Evolutionary conservation across 2,797 vertebrate species (phyloP), one percentile per base, ranked within the genome.

Genomic region (Brotula barbata): DNA sequence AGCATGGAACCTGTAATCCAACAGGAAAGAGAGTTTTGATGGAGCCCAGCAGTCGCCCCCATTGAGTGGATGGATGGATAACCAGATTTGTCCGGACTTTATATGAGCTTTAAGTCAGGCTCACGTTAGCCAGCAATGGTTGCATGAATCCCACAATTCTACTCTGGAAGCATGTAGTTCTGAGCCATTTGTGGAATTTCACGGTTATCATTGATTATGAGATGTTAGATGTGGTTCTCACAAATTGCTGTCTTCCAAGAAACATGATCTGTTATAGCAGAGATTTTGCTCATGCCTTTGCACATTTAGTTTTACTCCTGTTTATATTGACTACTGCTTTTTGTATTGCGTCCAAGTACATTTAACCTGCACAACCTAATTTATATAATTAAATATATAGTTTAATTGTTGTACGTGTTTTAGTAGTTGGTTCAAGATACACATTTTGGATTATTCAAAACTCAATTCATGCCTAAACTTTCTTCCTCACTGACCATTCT

Each of bases 11-110:
- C 3, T 1, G 57, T 0, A 87, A 91, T 14, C 57, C 85, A 0
- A 12, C 91, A 0, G 90, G 90, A 14, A 99, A 98, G 57, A 92
- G 96, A 25, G 91, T 94, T 3, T 90, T 96, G 69, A 77, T 95
- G 78, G 97, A 99, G 81, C 95, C 97, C 61, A 98, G 94, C 70
- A 97, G 94, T 74, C 93, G 96, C 0, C 96, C 97, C 0, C 97
- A 98, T 88, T 98, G 84, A 93, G 9, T 2, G 6, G 7, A 13
- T 41, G n/a, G 3, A 8, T 16, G 22, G 13, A 11, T 33, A 66
- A 23, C 14, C 5, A 22, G 34, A 31, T 7, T 31, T 5, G 23
- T 41, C 28, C 33, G 12, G 54, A 56, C 28, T 69, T 42, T 51
- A 63, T 46, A 19, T 13, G 43, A 62, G 49, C 45, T 57, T 53